Base-by-base conservation (phyloP, 2,888 invertebrate genomes). In the Lycia hirtaria region DNA sequence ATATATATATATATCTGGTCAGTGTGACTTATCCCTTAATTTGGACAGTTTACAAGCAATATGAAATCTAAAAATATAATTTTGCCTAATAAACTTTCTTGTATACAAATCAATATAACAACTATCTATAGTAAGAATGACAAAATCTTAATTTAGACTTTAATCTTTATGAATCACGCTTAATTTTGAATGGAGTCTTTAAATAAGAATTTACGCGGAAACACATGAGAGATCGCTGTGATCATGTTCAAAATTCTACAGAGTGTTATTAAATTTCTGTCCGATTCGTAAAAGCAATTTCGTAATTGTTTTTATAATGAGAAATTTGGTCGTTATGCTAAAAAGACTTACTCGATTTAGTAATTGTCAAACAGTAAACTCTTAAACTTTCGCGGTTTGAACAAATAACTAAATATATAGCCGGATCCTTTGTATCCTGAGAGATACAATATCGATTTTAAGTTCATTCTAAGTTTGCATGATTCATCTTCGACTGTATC, bases 191-290 rank as follows among this genome's bases (percentile, higher is more conserved):
- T 24, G 22, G 37, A 38, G 33, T 22, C 33, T 41, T 32, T 37
- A 4, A 17, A 5, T n/a, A 30, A 14, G 3, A 17, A 44, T 38
- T 50, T 32, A 19, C 40, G 22, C 20, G n/a, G n/a, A 35, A 47
- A 24, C 35, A 49, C 14, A 35, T 58, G 41, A 26, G 5, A 37
- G 43, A 50, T 44, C 44, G 33, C 52, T 63, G 47, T 58, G 50
- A 56, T 60, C 26, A 38, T 35, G 37, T 56, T 43, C 35, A 44
- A 50, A 44, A 24, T 43, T 43, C 6, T 40, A 22, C 40, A 40
- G 12, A n/a, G 12, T 41, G 41, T 41, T 26, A 41, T n/a, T 10
- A 41, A 41, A 17, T 3, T 4, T 17, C 4, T 26, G 41, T 41
- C n/a, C 4, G n/a, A 17, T 17, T 22, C 4, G 12, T n/a, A 9